Conservation (phyloP, 2,113 vertebrate species). For the Meles meles region DNA sequence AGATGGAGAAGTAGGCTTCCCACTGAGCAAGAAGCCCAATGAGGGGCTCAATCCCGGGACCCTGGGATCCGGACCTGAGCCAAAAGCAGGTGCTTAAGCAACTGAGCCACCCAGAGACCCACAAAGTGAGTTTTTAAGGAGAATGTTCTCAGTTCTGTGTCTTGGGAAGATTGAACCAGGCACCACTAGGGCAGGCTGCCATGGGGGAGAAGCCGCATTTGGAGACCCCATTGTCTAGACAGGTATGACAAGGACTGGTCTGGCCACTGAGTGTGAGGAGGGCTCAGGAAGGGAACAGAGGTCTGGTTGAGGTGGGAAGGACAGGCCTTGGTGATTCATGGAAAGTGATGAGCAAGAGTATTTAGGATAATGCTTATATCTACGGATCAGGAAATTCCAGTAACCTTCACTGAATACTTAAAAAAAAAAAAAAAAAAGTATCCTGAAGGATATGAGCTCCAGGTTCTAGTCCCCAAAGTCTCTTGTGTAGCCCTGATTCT, state of each 20-base stretch:
- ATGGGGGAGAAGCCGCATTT: background rate
- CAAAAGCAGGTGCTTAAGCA: too few relatives aligned
- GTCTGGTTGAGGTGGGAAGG: background rate
- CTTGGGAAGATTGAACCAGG: background rate
- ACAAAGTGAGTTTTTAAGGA: background rate
- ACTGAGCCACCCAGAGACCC: too few relatives aligned
- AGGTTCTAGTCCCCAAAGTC: background rate
- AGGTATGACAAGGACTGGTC: background rate
- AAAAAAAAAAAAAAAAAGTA: background rate
- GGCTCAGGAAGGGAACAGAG: background rate
- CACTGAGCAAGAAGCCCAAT: too few relatives aligned
- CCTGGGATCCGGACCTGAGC: too few relatives aligned
- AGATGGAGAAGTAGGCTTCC: too few relatives aligned
- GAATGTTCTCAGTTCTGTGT: background rate
- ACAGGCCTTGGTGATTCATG: background rate
- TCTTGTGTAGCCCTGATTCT: background rate
- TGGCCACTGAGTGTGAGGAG: background rate
- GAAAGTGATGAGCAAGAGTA: background rate
- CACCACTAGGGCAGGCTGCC: background rate
- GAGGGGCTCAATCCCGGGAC: too few relatives aligned
- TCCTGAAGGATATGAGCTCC: background rate
- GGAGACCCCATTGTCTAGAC: background rate
- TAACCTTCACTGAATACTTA: background rate
- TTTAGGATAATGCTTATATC: background rate
- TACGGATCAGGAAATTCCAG: background rate